phyloP scores from a whole-genome alignment of 2,113 vertebrate species.

The Poeciliopsis prolifica region DNA sequence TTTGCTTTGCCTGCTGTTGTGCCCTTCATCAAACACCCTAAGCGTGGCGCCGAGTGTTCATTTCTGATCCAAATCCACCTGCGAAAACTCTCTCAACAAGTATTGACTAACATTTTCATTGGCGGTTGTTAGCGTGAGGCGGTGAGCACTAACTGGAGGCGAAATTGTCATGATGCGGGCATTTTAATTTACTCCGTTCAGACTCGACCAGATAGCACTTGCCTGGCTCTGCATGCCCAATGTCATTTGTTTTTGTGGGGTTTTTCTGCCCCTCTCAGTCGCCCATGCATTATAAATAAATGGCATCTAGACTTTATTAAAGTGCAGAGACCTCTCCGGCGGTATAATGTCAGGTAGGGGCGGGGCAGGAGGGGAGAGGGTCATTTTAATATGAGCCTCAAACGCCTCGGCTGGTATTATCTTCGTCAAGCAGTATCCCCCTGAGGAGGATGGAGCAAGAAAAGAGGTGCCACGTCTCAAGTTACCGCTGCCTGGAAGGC shows the following conservation, averaged over 20 bases:
- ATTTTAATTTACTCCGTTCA: conserved; percentile 65
- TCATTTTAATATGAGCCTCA: conserved; percentile 82
- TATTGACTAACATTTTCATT: conserved; percentile 28
- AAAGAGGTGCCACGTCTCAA: conserved; percentile 68
- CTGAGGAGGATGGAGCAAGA: conserved; percentile 62
- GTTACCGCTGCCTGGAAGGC: conserved; percentile 76
- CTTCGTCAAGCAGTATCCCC: conserved; percentile 77
- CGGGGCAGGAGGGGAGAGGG: conserved; percentile 71
- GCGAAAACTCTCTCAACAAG: conserved; percentile 19
- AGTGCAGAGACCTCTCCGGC: conserved; percentile 67
- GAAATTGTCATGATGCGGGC: conserved; percentile 40
- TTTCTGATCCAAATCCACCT: conserved; percentile 80
- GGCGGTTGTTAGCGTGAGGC: not conserved
- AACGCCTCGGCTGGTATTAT: conserved; percentile 72
- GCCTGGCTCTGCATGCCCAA: conserved; percentile 59
- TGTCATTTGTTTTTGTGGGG: conserved; percentile 46
- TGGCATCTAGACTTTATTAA: conserved; percentile 73
- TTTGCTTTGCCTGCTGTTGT: conserved; percentile 80
- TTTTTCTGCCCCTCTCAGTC: conserved; percentile 10
- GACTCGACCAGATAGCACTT: conserved; percentile 52
- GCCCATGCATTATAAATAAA: conserved; percentile 77
- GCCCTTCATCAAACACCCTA: conserved; percentile 42
- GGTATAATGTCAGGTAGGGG: conserved; percentile 74
- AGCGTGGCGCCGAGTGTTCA: conserved; percentile 83
- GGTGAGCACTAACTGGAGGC: conserved; percentile 32